Base-by-base conservation (phyloP, 2,113 vertebrate species). In the Piprites chloris region DNA sequence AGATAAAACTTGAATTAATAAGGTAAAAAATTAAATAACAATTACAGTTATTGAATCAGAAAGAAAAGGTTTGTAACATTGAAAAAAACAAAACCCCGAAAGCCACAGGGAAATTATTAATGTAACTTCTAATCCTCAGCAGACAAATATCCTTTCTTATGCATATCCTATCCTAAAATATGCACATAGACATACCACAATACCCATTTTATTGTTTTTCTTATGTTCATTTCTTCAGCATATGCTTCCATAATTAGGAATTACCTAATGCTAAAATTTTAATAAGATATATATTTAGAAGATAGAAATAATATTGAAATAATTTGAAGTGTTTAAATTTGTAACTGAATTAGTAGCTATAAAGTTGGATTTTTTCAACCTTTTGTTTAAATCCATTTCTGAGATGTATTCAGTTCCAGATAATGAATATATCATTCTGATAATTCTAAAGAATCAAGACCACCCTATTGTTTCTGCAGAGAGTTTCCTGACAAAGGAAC, bases 341-440 rank as follows among this genome's bases (percentile, higher is more conserved):
- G 18, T 53, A 87, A 35, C 32, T 80, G 12, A 78, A 77, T n/a
- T 78, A 33, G 2, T 37, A 56, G 62, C 24, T 85, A 15, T 14
- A 71, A 58, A 52, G 1, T 33, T 79, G 9, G 2, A 0, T 4
- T 26, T 69, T 58, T 52, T 35, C 10, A 42, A 2, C 16, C 9
- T 68, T 89, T 67, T 37, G 3, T 49, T 49, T 82, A 12, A 72
- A 30, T 65, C 32, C 9, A 11, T 78, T 74, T 62, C 28, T 30
- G 42, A 13, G 18, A 63, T 50, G 3, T 41, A 59, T 85, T 74
- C 28, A 49, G 7, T 46, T 66, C 5, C 16, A n/a, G 22, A 67
- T 37, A 78, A 50, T 8, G 73, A 9, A 47, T n/a, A 20, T 23
- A 17, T 50, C 2, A 22, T 91, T 83, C 5, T 66, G 56, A 49